These are phyloP conservation scores for Uloborus diversus DNA, from an alignment of 1,140 invertebrate species.

Conservation along the genomic window DNA sequence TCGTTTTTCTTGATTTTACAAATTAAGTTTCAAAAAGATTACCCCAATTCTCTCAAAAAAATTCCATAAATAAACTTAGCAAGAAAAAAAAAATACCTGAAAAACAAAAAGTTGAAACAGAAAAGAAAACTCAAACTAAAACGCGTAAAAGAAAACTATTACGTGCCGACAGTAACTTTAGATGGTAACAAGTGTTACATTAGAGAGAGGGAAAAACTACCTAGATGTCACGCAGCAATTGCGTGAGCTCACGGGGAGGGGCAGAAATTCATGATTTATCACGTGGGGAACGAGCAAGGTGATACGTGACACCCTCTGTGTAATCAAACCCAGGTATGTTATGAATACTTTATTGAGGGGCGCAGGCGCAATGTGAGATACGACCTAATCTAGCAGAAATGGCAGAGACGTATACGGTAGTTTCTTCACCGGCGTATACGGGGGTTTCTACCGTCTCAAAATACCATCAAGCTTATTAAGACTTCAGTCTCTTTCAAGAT, in stretches of 20 bases:
- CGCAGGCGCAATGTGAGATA: slow-evolving; percentile 34
- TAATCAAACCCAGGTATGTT: slow-evolving; percentile 56
- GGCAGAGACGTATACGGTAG: slow-evolving; percentile 51
- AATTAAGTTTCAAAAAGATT: too few relatives aligned
- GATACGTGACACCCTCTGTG: slow-evolving; percentile 45
- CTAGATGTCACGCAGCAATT: slow-evolving; percentile 22
- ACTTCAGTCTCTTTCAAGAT: slow-evolving; percentile 41
- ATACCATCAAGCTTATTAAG: slow-evolving; percentile 57
- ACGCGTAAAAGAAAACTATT: slow-evolving; percentile 30
- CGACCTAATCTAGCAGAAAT: slow-evolving; percentile 51
- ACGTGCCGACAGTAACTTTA: slow-evolving; percentile 54
- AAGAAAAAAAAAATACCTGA: not conserved
- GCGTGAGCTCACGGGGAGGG: not conserved
- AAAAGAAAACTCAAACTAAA: slow-evolving; percentile 2
- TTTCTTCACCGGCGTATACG: not conserved
- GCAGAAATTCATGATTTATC: slow-evolving; percentile 33
- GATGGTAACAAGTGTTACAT: slow-evolving; percentile 55
- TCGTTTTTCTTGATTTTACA: too few relatives aligned
- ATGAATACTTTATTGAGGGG: slow-evolving; percentile 53
- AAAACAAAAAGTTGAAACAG: not conserved
- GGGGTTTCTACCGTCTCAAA: slow-evolving; percentile 23
- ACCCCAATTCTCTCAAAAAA: too few relatives aligned
- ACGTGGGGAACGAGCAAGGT: slow-evolving; percentile 50
- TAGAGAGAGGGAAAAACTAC: slow-evolving; percentile 10
- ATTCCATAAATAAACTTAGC: not conserved